Conservation (phyloP, 2,113 vertebrate genomes). For the Cynocephalus volans region DNA sequence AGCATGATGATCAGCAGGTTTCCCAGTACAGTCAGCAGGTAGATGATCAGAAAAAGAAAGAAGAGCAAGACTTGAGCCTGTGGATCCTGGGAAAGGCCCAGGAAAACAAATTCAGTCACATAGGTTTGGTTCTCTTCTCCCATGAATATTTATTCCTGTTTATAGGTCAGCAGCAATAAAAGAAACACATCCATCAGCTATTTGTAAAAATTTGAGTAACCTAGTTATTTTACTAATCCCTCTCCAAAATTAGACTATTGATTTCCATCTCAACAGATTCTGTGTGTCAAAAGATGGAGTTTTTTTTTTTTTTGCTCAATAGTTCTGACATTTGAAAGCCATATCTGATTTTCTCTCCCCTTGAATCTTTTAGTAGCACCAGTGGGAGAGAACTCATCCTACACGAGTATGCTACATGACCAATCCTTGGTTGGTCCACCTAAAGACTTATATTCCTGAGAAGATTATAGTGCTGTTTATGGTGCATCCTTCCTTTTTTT, state of each 20-base stretch:
- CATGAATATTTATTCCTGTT: slow-evolving; percentile 50
- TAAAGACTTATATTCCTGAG: neutral
- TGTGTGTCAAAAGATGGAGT: neutral
- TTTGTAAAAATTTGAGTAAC: neutral
- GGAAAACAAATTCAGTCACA: slow-evolving; percentile 77
- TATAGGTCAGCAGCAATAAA: slow-evolving; percentile 4
- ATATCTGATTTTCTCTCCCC: neutral
- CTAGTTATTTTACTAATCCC: neutral
- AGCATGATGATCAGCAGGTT: slow-evolving; percentile 73
- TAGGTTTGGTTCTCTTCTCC: slow-evolving; percentile 75
- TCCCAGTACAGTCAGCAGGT: slow-evolving; percentile 74
- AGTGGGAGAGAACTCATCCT: neutral
- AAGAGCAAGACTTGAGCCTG: slow-evolving; percentile 75
- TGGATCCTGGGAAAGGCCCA: slow-evolving; percentile 77
- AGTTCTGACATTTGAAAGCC: neutral
- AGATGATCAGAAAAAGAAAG: slow-evolving; percentile 72
- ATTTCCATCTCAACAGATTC: neutral
- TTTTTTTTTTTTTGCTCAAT: neutral
- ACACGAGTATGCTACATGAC: neutral
- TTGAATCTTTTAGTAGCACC: neutral
- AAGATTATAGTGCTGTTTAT: neutral
- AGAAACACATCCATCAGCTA: neutral
- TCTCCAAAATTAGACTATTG: neutral
- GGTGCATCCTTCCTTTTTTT: neutral
- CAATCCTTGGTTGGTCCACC: neutral